Evolutionary conservation across 2,797 vertebrate species (phyloP).

Genomic region (Pelobates cultripes): DNA sequence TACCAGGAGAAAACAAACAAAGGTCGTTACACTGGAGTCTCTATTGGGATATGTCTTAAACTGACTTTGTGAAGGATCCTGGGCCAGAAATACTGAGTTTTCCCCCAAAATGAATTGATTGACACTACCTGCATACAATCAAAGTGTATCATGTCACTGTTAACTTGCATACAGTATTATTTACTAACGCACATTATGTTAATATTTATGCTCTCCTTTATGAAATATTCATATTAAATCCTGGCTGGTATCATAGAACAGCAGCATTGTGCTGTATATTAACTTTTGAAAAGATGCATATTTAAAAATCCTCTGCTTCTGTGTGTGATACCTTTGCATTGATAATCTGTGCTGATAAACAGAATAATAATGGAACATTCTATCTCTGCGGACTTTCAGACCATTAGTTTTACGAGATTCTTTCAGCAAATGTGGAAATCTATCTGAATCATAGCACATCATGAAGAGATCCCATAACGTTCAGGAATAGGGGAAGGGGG

Average conservation of each 20-base stretch:
- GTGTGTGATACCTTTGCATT: constrained; percentile 6
- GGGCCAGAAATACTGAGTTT: too few species aligned
- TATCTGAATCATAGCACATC: background rate
- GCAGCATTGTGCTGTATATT: background rate
- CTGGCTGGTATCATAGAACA: background rate
- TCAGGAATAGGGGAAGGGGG: background rate
- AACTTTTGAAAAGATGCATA: background rate
- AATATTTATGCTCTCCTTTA: background rate
- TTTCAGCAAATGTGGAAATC: constrained; percentile 3
- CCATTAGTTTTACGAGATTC: background rate
- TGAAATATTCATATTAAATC: background rate
- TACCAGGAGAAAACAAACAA: too few species aligned
- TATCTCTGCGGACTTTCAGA: background rate
- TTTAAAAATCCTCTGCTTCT: constrained; percentile 6
- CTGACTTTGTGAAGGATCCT: too few species aligned
- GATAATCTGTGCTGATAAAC: background rate
- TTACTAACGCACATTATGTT: background rate
- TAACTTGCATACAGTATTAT: background rate
- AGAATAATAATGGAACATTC: constrained; percentile 5
- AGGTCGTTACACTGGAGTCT: too few species aligned
- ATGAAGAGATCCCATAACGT: background rate
- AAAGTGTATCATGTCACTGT: background rate
- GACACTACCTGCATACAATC: too few species aligned
- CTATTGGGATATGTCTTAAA: too few species aligned
- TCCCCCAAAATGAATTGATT: too few species aligned